Evolutionary conservation across 2,888 invertebrate species (phyloP).

Genomic region (Flabesymbios commensalis): DNA sequence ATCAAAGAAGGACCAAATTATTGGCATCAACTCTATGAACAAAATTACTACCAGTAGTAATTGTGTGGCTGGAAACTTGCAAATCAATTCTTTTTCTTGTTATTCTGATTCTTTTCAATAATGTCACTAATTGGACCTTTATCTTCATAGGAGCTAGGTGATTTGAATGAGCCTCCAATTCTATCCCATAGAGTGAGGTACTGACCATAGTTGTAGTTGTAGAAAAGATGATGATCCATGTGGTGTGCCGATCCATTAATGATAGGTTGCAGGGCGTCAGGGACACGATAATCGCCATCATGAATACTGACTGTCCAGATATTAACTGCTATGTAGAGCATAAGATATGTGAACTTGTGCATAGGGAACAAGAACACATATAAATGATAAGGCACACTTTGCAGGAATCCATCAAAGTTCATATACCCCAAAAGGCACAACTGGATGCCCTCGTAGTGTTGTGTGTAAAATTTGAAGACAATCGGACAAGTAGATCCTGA

Average conservation of each 20-base stretch:
- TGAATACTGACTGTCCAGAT: constrained; percentile 65
- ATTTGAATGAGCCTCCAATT: constrained; percentile 58
- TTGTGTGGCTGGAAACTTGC: too few species aligned
- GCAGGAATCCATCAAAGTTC: constrained; percentile 64
- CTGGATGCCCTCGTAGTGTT: too few species aligned
- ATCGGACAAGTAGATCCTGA: too few species aligned
- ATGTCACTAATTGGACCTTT: constrained; percentile 55
- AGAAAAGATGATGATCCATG: constrained; percentile 63
- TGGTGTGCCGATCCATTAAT: constrained; percentile 65
- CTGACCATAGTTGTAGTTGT: constrained; percentile 65
- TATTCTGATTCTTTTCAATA: too few species aligned
- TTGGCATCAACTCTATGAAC: too few species aligned
- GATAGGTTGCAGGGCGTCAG: constrained; percentile 48
- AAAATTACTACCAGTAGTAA: too few species aligned
- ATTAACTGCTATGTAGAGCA: constrained; percentile 63
- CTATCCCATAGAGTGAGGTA: constrained; percentile 65
- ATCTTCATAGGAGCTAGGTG: constrained; percentile 58
- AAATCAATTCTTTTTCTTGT: too few species aligned
- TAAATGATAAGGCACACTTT: constrained; percentile 63
- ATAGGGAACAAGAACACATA: constrained; percentile 64
- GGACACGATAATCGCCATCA: constrained; percentile 62
- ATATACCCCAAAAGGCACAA: too few species aligned
- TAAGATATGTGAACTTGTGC: constrained; percentile 62
- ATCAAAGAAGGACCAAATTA: too few species aligned
- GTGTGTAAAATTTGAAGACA: too few species aligned